Evolutionary conservation across 64 coral and sea anemone species (phyloP).

Genomic region (Pachyseris speciosa): DNA sequence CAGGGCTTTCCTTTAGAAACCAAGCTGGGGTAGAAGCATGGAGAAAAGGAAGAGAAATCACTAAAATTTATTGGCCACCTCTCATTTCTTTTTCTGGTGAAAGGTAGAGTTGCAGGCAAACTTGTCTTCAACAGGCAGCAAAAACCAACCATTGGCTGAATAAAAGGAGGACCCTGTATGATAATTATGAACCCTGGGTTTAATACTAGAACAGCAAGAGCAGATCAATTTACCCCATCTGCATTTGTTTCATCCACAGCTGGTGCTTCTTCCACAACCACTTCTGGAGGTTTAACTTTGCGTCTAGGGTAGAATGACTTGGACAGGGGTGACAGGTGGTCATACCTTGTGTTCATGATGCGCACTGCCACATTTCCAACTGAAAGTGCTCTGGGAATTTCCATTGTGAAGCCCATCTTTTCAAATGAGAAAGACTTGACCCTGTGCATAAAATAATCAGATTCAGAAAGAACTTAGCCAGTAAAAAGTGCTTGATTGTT

Average conservation of each 20-base stretch:
- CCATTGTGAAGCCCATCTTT: conserved; percentile 77
- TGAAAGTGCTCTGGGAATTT: conserved; percentile 85
- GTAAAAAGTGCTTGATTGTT: not conserved
- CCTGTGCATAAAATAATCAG: conserved; percentile 26
- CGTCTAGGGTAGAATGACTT: conserved; percentile 83
- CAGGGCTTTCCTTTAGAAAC: too few species aligned
- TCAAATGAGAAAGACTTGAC: conserved; percentile 91
- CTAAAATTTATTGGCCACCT: too few species aligned
- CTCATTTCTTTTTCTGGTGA: too few species aligned
- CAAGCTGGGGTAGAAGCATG: too few species aligned
- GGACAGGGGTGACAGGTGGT: conserved; percentile 78
- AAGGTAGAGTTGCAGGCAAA: too few species aligned
- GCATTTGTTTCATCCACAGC: conserved; percentile 38
- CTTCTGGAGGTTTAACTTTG: conserved; percentile 58
- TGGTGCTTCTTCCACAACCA: conserved; percentile 46
- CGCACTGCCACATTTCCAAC: conserved; percentile 84
- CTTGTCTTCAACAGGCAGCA: too few species aligned
- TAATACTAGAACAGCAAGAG: too few species aligned
- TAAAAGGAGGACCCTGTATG: too few species aligned
- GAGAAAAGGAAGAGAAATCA: too few species aligned
- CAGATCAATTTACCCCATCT: conserved; percentile 48
- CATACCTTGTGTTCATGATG: conserved; percentile 86
- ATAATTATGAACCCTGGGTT: too few species aligned
- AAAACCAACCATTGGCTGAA: too few species aligned
- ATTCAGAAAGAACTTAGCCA: not conserved